phyloP scores from a whole-genome alignment of 2,797 vertebrate species.

The Megaceryle alcyon region DNA sequence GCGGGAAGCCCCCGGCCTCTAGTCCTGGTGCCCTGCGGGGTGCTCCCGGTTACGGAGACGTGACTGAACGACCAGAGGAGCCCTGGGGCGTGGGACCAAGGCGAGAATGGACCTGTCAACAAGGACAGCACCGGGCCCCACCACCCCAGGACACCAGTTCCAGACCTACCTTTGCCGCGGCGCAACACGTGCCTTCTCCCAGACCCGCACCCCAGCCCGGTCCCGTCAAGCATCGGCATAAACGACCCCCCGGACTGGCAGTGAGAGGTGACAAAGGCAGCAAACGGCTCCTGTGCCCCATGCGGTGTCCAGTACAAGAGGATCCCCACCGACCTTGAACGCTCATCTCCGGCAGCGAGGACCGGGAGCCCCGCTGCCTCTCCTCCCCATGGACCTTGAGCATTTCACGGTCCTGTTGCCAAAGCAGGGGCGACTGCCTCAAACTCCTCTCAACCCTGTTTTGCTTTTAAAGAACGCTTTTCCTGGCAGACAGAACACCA shows the following conservation, averaged over 20 bases:
- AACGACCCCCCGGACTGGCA: neutral
- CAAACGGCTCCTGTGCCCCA: neutral
- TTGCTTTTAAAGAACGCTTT: neutral
- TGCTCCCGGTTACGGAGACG: accelerated
- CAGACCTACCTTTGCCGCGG: neutral
- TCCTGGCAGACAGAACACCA: neutral
- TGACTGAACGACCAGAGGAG: accelerated
- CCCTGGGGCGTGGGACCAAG: too few relatives aligned
- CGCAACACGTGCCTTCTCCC: neutral
- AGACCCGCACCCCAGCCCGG: neutral
- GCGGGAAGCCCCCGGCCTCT: neutral
- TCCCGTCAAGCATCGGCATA: neutral
- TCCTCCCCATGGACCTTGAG: accelerated
- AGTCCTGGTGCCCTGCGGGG: neutral
- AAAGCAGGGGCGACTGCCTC: neutral
- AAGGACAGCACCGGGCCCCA: neutral
- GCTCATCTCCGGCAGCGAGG: accelerated
- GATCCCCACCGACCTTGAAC: accelerated
- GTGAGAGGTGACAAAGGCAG: neutral
- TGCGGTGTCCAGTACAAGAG: accelerated
- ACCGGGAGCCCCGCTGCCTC: too few relatives aligned
- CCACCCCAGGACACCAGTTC: neutral
- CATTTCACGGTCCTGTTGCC: accelerated
- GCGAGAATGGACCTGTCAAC: too few relatives aligned
- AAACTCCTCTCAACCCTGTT: neutral